Evolutionary conservation across 1,140 invertebrate species (phyloP).

Genomic region (Pachyrhynchus sulphureomaculatus): DNA sequence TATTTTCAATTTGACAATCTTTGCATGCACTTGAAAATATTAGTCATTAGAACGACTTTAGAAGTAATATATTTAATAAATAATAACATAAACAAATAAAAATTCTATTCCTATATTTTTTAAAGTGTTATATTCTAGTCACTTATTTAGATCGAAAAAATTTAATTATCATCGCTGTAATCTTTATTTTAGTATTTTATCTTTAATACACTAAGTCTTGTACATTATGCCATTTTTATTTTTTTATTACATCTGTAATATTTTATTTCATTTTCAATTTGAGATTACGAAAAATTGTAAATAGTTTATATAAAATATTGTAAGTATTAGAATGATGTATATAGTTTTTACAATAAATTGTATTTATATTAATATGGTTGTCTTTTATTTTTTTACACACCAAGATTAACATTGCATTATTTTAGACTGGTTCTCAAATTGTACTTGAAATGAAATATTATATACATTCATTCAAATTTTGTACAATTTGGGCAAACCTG

Average conservation of each 20-base stretch:
- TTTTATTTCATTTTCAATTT: constrained; percentile 5
- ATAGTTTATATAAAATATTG: constrained; percentile 6
- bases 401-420: no score
- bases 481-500: no score
- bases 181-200: constrained; percentile 2
- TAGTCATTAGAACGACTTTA: no score
- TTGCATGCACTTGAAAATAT: no score
- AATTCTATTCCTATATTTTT: not conserved
- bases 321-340: constrained; percentile 13
- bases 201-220: not conserved
- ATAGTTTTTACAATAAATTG: constrained; percentile 9
- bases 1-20: no score
- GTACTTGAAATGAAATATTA: no score
- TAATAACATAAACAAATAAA: no score
- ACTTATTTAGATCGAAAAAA: constrained; percentile 3
- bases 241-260: not conserved
- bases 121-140: constrained; percentile 26
- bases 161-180: constrained; percentile 9
- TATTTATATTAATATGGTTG: not conserved
- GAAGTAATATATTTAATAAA: no score
- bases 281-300: constrained; percentile 4
- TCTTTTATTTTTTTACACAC: no score
- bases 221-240: constrained; percentile 11
- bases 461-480: no score
- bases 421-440: no score